These are phyloP conservation scores for Pteruthius melanotis DNA, from an alignment of 2,113 vertebrate genomes.

Conservation along the genomic window DNA sequence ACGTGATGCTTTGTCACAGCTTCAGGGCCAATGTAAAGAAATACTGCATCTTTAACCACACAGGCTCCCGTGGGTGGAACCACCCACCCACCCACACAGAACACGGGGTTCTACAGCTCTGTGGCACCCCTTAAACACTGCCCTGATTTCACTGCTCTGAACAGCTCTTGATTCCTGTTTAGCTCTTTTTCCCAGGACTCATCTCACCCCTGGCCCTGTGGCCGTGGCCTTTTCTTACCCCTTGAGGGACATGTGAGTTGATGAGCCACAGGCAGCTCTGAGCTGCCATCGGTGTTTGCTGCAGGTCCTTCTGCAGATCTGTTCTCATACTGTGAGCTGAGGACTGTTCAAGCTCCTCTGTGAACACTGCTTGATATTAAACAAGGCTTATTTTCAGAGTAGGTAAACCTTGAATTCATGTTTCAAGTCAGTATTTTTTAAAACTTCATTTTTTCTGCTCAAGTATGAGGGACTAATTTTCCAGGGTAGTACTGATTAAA, in stretches of 20 bases:
- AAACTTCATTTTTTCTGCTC: neutral
- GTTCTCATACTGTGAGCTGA: neutral
- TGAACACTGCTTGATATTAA: neutral
- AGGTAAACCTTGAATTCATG: neutral
- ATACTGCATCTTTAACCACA: constrained; percentile 37
- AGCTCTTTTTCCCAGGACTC: neutral
- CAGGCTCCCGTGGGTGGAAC: neutral
- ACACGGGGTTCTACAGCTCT: neutral
- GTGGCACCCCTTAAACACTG: neutral
- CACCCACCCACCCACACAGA: neutral
- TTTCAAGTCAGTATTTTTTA: neutral
- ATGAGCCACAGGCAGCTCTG: neutral
- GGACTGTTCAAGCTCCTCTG: neutral
- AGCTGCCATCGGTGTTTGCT: neutral
- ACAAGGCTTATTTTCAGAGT: neutral
- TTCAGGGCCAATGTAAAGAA: constrained; percentile 47
- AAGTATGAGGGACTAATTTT: neutral
- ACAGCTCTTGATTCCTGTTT: neutral
- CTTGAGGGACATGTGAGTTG: neutral
- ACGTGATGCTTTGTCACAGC: constrained; percentile 5
- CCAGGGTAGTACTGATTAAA: neutral
- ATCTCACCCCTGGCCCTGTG: neutral
- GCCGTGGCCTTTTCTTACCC: neutral
- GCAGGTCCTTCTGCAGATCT: neutral
- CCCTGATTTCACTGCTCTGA: neutral